phyloP scores from a whole-genome alignment of 1,140 invertebrate genomes.

The Ridgeia piscesae region DNA sequence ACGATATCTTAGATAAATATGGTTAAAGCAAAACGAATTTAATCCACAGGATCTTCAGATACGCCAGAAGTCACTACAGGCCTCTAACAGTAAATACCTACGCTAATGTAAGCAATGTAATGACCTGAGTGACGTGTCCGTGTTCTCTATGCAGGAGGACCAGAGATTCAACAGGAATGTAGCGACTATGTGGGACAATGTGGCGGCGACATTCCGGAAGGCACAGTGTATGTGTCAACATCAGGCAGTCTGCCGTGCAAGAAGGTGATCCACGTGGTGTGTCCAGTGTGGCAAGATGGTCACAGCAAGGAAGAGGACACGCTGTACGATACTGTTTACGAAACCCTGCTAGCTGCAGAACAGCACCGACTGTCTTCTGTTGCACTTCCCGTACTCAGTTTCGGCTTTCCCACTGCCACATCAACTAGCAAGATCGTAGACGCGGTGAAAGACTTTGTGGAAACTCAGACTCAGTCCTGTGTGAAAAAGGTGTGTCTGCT shows the following conservation, averaged over 20 bases:
- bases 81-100: background rate
- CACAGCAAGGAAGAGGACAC: background rate
- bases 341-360: slow-evolving; percentile 9
- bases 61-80: background rate
- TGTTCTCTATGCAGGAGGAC: slow-evolving; percentile 22
- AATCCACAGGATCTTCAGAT: background rate
- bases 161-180: slow-evolving; percentile 35
- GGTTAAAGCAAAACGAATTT: background rate
- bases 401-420: slow-evolving; percentile 1
- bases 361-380: slow-evolving; percentile 25
- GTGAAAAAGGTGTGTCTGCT: background rate
- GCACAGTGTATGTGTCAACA: slow-evolving; percentile 23
- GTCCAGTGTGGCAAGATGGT: background rate
- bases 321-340: background rate
- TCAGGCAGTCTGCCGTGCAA: background rate
- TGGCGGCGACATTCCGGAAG: slow-evolving; percentile 22
- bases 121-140: background rate
- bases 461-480: background rate
- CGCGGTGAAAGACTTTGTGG: background rate
- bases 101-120: background rate
- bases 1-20: background rate
- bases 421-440: background rate
- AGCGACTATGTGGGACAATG: slow-evolving; percentile 25
- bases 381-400: slow-evolving; percentile 37
- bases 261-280: background rate